Base-by-base conservation (phyloP, 2,113 vertebrate species). In the Prolemur simus region DNA sequence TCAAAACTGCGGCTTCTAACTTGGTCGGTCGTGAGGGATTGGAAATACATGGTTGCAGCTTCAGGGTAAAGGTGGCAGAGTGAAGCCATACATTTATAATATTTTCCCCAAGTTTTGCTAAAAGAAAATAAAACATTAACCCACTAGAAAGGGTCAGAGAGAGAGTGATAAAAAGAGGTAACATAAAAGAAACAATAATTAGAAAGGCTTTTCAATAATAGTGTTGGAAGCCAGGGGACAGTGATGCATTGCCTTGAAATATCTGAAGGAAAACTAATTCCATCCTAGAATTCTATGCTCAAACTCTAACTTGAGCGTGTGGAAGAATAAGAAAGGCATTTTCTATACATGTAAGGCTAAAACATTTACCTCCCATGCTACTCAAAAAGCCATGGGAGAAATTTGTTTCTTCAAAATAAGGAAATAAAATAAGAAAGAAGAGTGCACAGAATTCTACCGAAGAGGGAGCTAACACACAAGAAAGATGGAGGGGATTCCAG, bases 101-200 rank as follows among this genome's bases (percentile, higher is more conserved):
- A 42, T 29, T 82, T 91, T 49, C 14, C 13, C 32, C 27, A 69
- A 37, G 32, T n/a, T 63, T 85, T 49, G 42, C 69, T 68, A 69
- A 81, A 49, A n/a, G 34, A 68, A 88, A 96, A 69, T 69, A 89
- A 94, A 87, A 66, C 20, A 85, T 56, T 81, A 87, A 18, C n/a
- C 34, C 49, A 74, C 12, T 20, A 52, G 56, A 81, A 74, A 81
- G 71, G 81, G 54, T 63, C 3, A 60, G 21, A 54, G 20, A 42
- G n/a, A 76, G n/a, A 78, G 83, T 45, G 29, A 58, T 56, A 58
- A 74, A 83, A 49, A 83, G 7, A 82, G 34, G 6, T 63, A 12
- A 49, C 8, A 12, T 68, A 23, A 86, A 81, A 81, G 54, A 73
- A 64, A 73, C 2, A 87, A 52, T 29, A 39, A 20, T 80, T 58